Evolutionary conservation across 2,797 vertebrate genomes (phyloP), one percentile per base, ranked within the genome.

Genomic region (Pantherophis vulpinus): DNA sequence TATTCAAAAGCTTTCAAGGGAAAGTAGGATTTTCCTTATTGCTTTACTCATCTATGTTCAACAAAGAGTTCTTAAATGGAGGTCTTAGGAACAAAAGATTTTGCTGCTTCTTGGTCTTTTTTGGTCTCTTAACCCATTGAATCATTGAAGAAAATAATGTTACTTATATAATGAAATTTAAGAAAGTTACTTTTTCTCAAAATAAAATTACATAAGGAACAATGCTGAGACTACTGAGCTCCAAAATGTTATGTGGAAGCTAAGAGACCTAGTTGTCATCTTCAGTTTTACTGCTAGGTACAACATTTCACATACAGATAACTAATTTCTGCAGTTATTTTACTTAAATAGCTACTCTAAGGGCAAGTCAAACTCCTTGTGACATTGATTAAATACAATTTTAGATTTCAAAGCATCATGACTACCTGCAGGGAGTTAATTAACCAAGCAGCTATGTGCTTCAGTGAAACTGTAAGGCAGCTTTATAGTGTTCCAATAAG

Each of bases 301-400:
- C 92, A 70, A 94, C 8, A 55, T 92, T 91, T 89, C 0, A 0
- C 83, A 74, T 86, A 87, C 0, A 92, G 70, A 90, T 87, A 95
- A 94, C 79, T 89, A 59, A 88, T 89, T 88, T 93, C 90, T 6
- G 0, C 54, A 89, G 56, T 87, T 9, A 25, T 93, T 94, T 96
- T 88, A 94, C 60, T 93, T 92, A 94, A 94, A 95, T 56, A 93
- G 55, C 51, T 90, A 93, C 87, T 61, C 42, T 55, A 51, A 10
- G 66, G 95, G 70, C 93, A 92, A 92, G 90, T 93, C 91, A 92
- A 95, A 95, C 91, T 95, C 92, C 91, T 91, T 60, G 86, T 58
- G 89, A 91, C 87, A 12, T 56, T 95, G 92, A 95, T 95, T 91
- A 93, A 95, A 94, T 91, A 95, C 92, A 94, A 96, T 86, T 92